These are phyloP conservation scores for Rhopalosiphum nymphaeae DNA, from an alignment of 2,888 invertebrate species.

Conservation along the genomic window DNA sequence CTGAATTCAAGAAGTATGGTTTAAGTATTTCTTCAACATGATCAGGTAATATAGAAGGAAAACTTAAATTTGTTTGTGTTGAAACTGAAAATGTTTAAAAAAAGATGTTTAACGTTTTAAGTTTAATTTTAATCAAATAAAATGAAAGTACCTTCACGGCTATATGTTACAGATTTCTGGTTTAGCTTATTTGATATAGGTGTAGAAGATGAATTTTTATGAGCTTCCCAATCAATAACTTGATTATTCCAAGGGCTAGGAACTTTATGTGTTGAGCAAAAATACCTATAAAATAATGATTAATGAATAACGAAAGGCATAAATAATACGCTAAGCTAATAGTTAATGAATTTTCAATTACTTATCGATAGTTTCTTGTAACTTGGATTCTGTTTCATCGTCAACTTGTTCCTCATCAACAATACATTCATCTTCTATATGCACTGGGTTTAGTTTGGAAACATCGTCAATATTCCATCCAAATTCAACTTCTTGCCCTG, in stretches of 20 bases:
- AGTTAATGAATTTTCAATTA: constrained; percentile 67
- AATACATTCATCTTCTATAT: constrained; percentile 77
- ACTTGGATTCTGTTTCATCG: constrained; percentile 76
- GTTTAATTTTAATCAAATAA: background rate
- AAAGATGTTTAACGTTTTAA: background rate
- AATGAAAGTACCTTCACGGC: constrained; percentile 38
- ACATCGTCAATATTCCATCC: constrained; percentile 81
- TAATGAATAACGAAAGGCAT: constrained; percentile 66
- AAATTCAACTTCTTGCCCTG: constrained; percentile 72
- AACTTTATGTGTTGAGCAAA: constrained; percentile 74
- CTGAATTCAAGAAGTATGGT: constrained; percentile 74
- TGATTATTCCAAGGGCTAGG: constrained; percentile 73
- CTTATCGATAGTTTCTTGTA: constrained; percentile 79
- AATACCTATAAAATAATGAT: constrained; percentile 70
- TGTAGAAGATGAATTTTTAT: constrained; percentile 23
- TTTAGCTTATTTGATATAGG: constrained; percentile 8
- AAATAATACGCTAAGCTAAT: background rate
- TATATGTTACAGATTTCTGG: background rate
- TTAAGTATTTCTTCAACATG: constrained; percentile 76
- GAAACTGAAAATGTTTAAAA: constrained; percentile 71
- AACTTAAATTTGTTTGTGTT: constrained; percentile 77
- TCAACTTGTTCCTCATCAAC: constrained; percentile 74
- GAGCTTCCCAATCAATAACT: constrained; percentile 47
- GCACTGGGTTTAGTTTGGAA: constrained; percentile 77
- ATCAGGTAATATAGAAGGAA: constrained; percentile 76